These are phyloP conservation scores for Natator depressus DNA, from an alignment of 2,113 vertebrate species.

Conservation along the genomic window DNA sequence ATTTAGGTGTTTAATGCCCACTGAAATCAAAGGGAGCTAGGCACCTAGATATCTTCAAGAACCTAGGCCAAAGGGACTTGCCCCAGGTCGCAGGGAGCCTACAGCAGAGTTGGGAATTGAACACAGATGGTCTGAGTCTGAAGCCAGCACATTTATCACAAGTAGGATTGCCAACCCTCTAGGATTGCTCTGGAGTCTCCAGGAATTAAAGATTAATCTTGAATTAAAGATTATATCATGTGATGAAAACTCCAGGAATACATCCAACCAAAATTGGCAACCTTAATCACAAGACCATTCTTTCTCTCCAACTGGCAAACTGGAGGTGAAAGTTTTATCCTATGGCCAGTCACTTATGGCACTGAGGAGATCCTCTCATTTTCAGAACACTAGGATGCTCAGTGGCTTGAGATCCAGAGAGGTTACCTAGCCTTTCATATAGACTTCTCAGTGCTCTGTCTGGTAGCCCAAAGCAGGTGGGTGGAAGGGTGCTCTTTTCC, in stretches of 20 bases:
- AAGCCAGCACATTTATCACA: background rate
- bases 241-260: too few species aligned
- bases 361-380: background rate
- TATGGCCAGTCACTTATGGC: background rate
- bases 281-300: background rate
- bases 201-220: too few species aligned
- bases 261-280: too few species aligned
- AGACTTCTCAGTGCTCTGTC: background rate
- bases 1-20: too few species aligned
- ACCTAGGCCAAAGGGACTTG: background rate
- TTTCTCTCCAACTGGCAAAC: background rate
- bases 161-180: too few species aligned
- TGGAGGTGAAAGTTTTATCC: background rate
- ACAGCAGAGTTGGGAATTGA: background rate
- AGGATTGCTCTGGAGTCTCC: too few species aligned
- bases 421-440: background rate
- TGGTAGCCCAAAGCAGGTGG: background rate
- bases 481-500: background rate
- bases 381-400: background rate
- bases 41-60: background rate
- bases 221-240: too few species aligned
- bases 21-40: background rate
- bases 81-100: background rate
- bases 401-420: slow-evolving; percentile 14
- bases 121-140: background rate